phyloP scores from a whole-genome alignment of 2,113 vertebrate species.

The Coryphaenoides rupestris region DNA sequence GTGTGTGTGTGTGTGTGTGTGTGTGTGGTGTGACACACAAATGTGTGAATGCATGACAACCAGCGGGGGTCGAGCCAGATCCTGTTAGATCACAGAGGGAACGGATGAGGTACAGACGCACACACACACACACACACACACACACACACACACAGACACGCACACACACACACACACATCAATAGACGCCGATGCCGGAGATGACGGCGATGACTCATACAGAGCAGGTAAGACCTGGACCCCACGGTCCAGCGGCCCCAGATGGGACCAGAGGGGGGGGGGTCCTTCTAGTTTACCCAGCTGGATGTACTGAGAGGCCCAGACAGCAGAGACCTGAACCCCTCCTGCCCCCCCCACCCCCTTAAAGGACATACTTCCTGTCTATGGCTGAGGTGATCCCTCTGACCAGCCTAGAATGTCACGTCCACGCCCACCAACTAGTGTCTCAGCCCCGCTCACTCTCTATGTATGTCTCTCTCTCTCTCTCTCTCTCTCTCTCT shows the following conservation, averaged over 20 bases:
- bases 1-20: no score
- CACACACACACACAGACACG: no score
- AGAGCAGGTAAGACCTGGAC: constrained; percentile 46
- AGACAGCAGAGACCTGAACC: constrained; percentile 68
- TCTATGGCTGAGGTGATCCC: constrained; percentile 65
- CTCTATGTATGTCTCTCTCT: constrained; percentile 16
- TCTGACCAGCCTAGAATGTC: constrained; percentile 75
- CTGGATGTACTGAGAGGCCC: constrained; percentile 58
- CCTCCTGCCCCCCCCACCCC: constrained; percentile 62
- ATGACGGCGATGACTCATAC: constrained; percentile 31
- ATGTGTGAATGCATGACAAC: no score
- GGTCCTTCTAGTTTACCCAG: constrained; percentile 70
- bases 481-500: constrained; percentile 22
- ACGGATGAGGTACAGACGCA: no score
- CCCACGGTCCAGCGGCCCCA: constrained; percentile 17
- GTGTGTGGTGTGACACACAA: no score
- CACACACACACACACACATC: constrained; percentile 5
- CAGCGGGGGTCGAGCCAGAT: no score
- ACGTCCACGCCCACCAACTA: constrained; percentile 52
- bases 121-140: no score
- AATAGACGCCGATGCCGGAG: constrained; percentile 48
- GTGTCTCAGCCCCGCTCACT: background rate
- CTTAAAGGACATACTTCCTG: constrained; percentile 70
- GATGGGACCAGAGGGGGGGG: background rate
- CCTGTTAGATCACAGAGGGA: no score